A percentile compares a stretch with the other conserved stretches of the same genome.
These are phyloP conservation scores for Trachelus stipa DNA, from an alignment of 2,888 invertebrate genomes.

Conservation along the genomic window DNA sequence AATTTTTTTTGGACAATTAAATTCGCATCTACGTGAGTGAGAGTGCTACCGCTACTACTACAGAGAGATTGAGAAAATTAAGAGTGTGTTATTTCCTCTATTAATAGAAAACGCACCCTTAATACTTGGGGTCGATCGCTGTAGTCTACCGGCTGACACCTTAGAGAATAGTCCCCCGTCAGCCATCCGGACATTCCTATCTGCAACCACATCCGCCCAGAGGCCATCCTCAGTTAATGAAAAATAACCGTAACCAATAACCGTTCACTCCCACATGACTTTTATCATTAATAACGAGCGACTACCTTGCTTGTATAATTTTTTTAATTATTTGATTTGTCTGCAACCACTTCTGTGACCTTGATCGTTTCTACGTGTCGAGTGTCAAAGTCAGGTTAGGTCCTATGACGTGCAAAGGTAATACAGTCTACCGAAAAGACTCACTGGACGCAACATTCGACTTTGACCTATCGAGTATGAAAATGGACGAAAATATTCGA, in stretches of 20 bases:
- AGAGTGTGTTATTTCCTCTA: slow-evolving; percentile 17
- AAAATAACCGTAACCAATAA: slow-evolving; percentile 1
- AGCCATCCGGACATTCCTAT: slow-evolving; percentile 93
- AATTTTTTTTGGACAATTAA: background rate
- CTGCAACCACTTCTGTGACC: background rate
- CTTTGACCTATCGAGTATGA: background rate
- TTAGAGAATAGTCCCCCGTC: slow-evolving; percentile 93
- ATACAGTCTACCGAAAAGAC: background rate
- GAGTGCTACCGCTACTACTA: background rate
- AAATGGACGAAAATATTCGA: background rate
- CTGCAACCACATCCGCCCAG: slow-evolving; percentile 74
- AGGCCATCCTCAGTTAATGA: slow-evolving; percentile 48
- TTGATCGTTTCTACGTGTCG: background rate
- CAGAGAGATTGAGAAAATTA: background rate
- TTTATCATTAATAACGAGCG: background rate
- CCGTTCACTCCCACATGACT: background rate
- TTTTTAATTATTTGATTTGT: background rate
- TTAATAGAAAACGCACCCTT: slow-evolving; percentile 78
- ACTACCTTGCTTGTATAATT: background rate
- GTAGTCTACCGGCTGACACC: slow-evolving; percentile 97
- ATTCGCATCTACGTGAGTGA: background rate
- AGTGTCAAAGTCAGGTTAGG: background rate
- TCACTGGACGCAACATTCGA: background rate
- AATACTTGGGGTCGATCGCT: slow-evolving; percentile 90
- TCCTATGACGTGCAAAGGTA: background rate